A percentile compares a stretch with the other conserved stretches of the same genome.
These are phyloP conservation scores for Ctena decussata DNA, from an alignment of 2,888 invertebrate genomes.

Conservation along the genomic window DNA sequence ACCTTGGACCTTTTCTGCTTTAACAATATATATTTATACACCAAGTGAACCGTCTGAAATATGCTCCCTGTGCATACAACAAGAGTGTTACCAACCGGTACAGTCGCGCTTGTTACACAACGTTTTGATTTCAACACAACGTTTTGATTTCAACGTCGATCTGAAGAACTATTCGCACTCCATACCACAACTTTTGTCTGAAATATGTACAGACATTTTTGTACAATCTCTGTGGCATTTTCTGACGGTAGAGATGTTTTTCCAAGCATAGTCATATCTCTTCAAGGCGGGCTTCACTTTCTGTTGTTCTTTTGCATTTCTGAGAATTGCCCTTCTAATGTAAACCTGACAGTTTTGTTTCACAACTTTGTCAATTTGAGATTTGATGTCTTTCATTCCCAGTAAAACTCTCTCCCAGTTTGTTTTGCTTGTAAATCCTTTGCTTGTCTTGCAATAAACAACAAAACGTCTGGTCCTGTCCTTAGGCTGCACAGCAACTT, in stretches of 20 bases:
- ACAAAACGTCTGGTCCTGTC: constrained; percentile 60
- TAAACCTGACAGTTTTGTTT: constrained; percentile 57
- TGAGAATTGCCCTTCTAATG: constrained; percentile 55
- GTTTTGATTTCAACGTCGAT: too few species aligned
- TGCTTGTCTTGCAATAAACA: constrained; percentile 60
- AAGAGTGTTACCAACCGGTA: too few species aligned
- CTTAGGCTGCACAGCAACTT: constrained; percentile 64
- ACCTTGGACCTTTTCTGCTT: too few species aligned
- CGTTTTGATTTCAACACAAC: too few species aligned
- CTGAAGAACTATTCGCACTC: too few species aligned
- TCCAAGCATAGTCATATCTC: constrained; percentile 71
- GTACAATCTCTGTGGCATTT: constrained; percentile 22
- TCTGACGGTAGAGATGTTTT: background rate
- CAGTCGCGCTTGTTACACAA: too few species aligned
- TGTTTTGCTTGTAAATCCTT: constrained; percentile 41
- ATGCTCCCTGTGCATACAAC: too few species aligned
- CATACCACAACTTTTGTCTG: background rate
- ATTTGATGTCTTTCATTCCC: constrained; percentile 44
- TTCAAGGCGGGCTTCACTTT: constrained; percentile 35
- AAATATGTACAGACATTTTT: constrained; percentile 40
- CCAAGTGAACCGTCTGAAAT: too few species aligned
- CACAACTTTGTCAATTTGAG: constrained; percentile 65
- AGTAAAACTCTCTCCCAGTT: constrained; percentile 68
- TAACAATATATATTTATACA: too few species aligned
- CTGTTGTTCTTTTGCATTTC: constrained; percentile 33